phyloP scores from a whole-genome alignment of 2,888 invertebrate species.

The Acronicta alni region DNA sequence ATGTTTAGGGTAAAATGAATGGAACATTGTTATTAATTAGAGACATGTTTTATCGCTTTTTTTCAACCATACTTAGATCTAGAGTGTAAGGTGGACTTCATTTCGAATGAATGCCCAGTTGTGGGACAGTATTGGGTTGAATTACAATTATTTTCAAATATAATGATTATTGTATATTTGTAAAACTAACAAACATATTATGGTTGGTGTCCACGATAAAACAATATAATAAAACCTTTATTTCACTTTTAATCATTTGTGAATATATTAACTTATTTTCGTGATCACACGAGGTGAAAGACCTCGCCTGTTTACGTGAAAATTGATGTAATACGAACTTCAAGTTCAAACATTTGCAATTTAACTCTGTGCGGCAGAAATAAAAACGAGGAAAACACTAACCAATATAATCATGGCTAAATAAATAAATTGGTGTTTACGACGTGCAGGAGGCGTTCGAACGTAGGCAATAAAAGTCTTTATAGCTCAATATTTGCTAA shows the following conservation, averaged over 20 bases:
- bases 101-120: too few relatives aligned
- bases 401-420: constrained; percentile 18
- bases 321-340: constrained; percentile 16
- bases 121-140: too few relatives aligned
- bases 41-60: too few relatives aligned
- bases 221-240: constrained; percentile 17
- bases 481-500: constrained; percentile 34
- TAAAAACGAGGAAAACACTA: constrained; percentile 15
- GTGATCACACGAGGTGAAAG: constrained; percentile 22
- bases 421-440: constrained; percentile 49
- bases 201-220: constrained; percentile 1
- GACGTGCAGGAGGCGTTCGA: constrained; percentile 47
- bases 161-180: not conserved
- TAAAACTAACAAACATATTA: not conserved
- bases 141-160: too few relatives aligned
- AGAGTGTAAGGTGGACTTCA: too few relatives aligned
- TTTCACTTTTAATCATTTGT: constrained; percentile 19
- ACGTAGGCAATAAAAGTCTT: constrained; percentile 34
- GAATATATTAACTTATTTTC: constrained; percentile 30
- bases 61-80: too few relatives aligned
- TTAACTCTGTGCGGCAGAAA: constrained; percentile 8
- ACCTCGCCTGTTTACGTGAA: constrained; percentile 20
- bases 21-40: too few relatives aligned
- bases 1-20: too few relatives aligned
- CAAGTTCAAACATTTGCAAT: constrained; percentile 22